Evolutionary conservation across 2,888 invertebrate genomes (phyloP), one percentile per base, ranked within the genome.

Genomic region (Drosophila mimetica): DNA sequence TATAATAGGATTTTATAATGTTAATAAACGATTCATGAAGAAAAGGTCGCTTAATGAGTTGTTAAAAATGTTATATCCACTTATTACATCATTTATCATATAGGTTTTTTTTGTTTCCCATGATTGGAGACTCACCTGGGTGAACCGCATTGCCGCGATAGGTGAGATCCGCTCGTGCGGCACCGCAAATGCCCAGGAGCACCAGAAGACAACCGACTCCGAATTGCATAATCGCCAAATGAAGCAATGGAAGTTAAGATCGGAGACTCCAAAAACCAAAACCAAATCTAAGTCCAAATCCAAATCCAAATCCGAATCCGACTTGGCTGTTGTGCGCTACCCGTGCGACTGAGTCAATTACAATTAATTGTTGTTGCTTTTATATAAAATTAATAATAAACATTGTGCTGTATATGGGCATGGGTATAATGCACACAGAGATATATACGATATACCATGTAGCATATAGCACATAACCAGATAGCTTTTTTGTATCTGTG

Each of bases 311-410:
- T 22, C 36, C 36, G 34, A 60, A 51, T 41, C 36, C 66, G 71
- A 76, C 77, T 84, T 79, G 64, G 57, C 63, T 61, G 63, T 69
- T 59, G 71, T 55, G 63, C 77, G 77, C 71, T 79, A 69, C 72
- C 75, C 73, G 78, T 76, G 76, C 88, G 86, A 90, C 90, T 90
- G 90, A 87, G 79, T 77, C 77, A 79, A 80, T 78, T 86, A 75
- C 77, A 89, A 89, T 89, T 89, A 89, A 85, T 88, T 89, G 79
- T 89, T 89, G 89, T 89, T 89, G 84, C 90, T 90, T 90, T 86
- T 90, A 90, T 90, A 90, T 89, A 83, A 86, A 86, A 88, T 84
- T 86, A 86, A 85, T 88, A 86, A 83, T 86, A 74, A 77, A 77
- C 75, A 70, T 50, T 57, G 50, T 57, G 13, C 32, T 22, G 34